These are phyloP conservation scores for Cyrtonyx montezumae DNA, from an alignment of 2,113 vertebrate genomes.

Conservation along the genomic window DNA sequence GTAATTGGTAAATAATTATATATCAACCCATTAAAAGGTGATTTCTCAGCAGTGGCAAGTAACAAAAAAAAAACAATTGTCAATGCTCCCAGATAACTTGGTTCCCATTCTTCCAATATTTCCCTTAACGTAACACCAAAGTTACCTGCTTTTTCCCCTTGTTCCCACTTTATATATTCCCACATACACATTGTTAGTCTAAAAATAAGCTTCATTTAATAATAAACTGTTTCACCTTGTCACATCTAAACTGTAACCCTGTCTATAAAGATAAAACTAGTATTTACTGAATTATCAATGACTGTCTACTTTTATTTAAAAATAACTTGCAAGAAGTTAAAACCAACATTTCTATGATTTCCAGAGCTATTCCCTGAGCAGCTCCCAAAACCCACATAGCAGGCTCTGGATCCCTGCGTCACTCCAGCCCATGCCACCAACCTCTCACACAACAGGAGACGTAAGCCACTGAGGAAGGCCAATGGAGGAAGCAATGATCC, in stretches of 20 bases:
- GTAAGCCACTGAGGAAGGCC: neutral
- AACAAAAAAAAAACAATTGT: neutral
- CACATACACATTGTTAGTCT: neutral
- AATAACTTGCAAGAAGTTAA: neutral
- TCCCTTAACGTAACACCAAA: neutral
- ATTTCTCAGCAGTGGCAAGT: neutral
- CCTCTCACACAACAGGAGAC: neutral
- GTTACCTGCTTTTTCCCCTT: neutral
- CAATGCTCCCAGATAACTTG: neutral
- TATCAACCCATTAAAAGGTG: neutral
- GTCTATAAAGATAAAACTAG: neutral
- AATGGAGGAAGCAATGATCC: too few species aligned
- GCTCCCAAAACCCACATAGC: neutral
- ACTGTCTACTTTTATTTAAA: neutral
- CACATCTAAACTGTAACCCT: neutral
- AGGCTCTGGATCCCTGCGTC: too few species aligned
- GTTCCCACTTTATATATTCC: neutral
- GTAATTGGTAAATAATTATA: neutral
- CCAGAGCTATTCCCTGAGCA: neutral
- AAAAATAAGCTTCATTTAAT: neutral
- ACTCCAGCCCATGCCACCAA: rapidly evolving
- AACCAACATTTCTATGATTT: neutral
- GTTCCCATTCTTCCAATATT: neutral
- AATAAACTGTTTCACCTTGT: neutral
- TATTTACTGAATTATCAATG: neutral